These are phyloP conservation scores for Pteropus alecto DNA, from an alignment of 2,113 vertebrate species.

Conservation along the genomic window DNA sequence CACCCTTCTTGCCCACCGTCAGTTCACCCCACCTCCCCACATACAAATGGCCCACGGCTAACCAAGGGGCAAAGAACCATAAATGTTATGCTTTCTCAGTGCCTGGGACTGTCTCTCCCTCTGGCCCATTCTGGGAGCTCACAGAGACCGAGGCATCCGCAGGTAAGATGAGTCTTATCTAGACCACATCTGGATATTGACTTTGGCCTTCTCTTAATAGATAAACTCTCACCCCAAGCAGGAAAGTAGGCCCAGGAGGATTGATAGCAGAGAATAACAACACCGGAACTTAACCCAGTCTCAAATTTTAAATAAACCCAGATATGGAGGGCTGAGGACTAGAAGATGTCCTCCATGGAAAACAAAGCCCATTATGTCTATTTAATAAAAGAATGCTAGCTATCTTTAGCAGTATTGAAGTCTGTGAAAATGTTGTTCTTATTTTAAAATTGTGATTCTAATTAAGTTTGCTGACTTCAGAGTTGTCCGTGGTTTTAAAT, in stretches of 20 bases:
- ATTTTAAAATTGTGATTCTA: not conserved
- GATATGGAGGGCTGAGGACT: not conserved
- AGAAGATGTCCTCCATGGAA: not conserved
- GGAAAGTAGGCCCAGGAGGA: not conserved
- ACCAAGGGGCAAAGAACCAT: not conserved
- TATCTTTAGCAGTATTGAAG: not conserved
- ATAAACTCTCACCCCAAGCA: not conserved
- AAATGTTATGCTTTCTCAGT: not conserved
- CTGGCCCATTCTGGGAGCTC: accelerated
- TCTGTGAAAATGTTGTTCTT: not conserved
- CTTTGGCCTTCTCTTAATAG: not conserved
- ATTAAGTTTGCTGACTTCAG: conserved; percentile 41
- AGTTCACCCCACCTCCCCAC: no score
- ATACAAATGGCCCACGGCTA: not conserved
- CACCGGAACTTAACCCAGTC: not conserved
- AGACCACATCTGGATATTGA: not conserved
- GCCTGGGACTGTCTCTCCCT: not conserved
- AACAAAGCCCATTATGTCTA: not conserved
- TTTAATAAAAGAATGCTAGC: not conserved
- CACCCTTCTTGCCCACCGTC: not conserved
- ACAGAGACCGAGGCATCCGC: not conserved
- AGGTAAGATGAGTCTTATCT: not conserved
- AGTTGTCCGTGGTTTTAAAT: conserved; percentile 13
- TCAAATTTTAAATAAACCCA: not conserved
- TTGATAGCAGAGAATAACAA: not conserved